Evolutionary conservation across 1,140 invertebrate species (phyloP).

Genomic region (Plodia interpunctella): DNA sequence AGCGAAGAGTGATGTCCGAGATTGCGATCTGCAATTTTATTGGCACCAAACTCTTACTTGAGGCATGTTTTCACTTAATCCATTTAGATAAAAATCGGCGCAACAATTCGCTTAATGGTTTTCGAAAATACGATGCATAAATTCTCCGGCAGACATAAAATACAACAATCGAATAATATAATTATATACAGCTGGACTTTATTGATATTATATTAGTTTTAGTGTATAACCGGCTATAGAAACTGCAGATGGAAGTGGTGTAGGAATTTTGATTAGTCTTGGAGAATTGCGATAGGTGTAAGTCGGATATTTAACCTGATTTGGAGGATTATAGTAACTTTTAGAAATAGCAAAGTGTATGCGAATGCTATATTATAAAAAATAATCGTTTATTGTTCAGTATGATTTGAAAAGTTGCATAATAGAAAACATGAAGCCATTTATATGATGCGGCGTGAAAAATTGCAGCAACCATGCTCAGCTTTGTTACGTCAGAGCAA

Average conservation of each 20-base stretch:
- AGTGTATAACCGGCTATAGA: background rate
- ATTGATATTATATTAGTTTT: constrained; percentile 7
- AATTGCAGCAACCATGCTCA: background rate
- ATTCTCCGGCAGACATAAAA: background rate
- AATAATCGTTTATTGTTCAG: too few relatives aligned
- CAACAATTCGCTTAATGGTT: constrained; percentile 32
- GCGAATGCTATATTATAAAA: too few relatives aligned
- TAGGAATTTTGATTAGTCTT: too few relatives aligned
- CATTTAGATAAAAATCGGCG: constrained; percentile 47
- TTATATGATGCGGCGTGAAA: background rate
- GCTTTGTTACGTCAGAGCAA: background rate
- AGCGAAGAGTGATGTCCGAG: constrained; percentile 23
- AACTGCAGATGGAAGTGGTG: background rate
- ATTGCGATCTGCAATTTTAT: constrained; percentile 41
- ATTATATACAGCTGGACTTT: background rate
- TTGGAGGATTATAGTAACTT: too few relatives aligned
- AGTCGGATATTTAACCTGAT: too few relatives aligned
- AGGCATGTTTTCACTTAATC: constrained; percentile 44
- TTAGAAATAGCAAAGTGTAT: too few relatives aligned
- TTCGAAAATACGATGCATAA: constrained; percentile 28
- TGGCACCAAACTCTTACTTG: constrained; percentile 24
- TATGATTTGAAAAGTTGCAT: background rate
- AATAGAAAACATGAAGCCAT: background rate
- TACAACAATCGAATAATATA: constrained; percentile 1
- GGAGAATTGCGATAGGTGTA: too few relatives aligned